These are phyloP conservation scores for Alfaro cultratus DNA, from an alignment of 2,797 vertebrate species.

Conservation along the genomic window DNA sequence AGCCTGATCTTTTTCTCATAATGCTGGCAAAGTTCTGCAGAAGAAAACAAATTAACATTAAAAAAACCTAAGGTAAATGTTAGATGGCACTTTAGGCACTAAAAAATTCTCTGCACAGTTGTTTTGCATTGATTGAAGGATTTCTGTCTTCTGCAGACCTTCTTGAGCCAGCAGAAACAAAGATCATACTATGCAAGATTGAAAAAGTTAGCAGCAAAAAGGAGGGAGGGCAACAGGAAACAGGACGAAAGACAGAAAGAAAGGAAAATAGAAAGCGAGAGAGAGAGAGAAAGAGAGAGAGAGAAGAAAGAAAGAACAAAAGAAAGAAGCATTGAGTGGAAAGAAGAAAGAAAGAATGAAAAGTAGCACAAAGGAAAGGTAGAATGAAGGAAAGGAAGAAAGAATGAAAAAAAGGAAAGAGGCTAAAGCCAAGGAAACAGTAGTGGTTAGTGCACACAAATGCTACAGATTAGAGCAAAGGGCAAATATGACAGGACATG, in stretches of 20 bases:
- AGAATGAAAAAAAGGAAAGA: conserved; percentile 45
- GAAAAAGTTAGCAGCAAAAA: conserved; percentile 59
- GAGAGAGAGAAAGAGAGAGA: conserved; percentile 40
- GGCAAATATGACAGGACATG: conserved; percentile 66
- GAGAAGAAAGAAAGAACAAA: conserved; percentile 33
- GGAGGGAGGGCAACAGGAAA: conserved; percentile 43
- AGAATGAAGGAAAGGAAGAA: conserved; percentile 34
- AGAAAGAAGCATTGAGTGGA: conserved; percentile 29
- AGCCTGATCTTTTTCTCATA: conserved; percentile 45
- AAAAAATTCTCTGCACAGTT: conserved; percentile 7
- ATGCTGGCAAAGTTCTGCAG: conserved; percentile 40
- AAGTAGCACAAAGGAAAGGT: conserved; percentile 49
- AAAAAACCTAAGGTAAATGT: conserved; percentile 3
- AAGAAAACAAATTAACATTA: conserved; percentile 6
- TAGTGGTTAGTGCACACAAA: conserved; percentile 79
- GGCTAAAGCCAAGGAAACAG: conserved; percentile 71
- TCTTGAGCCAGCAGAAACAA: conserved; percentile 24
- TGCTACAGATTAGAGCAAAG: conserved; percentile 71
- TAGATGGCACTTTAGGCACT: conserved; percentile 5
- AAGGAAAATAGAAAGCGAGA: conserved; percentile 45
- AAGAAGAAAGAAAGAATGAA: conserved; percentile 43
- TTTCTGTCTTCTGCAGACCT: conserved; percentile 22
- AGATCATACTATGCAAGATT: conserved; percentile 58
- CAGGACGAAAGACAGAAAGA: conserved; percentile 28
- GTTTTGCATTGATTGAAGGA: conserved; percentile 1